Conservation (phyloP, 2,888 invertebrate species). For the Nemotelus nigrinus region DNA sequence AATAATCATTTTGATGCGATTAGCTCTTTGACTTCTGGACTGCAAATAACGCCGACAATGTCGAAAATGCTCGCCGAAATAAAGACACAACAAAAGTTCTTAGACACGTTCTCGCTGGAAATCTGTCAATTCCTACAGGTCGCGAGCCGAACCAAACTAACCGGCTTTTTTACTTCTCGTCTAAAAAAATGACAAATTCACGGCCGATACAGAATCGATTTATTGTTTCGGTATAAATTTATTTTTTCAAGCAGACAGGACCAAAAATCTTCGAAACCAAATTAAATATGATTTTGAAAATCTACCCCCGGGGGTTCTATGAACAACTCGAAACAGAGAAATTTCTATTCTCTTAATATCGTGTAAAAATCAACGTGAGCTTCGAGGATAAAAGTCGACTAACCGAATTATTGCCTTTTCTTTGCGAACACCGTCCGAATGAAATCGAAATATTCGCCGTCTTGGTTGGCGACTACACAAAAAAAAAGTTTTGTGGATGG, state of each 20-base stretch:
- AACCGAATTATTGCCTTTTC: constrained; percentile 1
- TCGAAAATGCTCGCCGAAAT: too few relatives aligned
- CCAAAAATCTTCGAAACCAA: background rate
- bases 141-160: constrained; percentile 5
- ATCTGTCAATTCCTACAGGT: constrained; percentile 5
- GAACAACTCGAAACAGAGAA: background rate
- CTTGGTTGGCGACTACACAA: background rate
- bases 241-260: background rate
- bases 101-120: background rate
- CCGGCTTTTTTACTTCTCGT: constrained; percentile 14
- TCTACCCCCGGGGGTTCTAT: background rate
- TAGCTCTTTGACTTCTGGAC: constrained; percentile 4
- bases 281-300: background rate
- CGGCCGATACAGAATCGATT: too few relatives aligned
- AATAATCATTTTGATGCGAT: constrained; percentile 76
- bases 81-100: background rate
- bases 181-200: too few relatives aligned
- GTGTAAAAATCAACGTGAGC: constrained; percentile 4
- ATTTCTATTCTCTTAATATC: background rate
- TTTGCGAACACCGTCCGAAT: constrained; percentile 10
- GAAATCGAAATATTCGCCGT: background rate
- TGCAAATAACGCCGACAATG: too few relatives aligned
- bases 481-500: background rate
- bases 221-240: too few relatives aligned
- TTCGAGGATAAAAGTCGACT: background rate